Evolutionary conservation across 2,797 vertebrate species (phyloP).

Genomic region (Leptatherina wallacei): DNA sequence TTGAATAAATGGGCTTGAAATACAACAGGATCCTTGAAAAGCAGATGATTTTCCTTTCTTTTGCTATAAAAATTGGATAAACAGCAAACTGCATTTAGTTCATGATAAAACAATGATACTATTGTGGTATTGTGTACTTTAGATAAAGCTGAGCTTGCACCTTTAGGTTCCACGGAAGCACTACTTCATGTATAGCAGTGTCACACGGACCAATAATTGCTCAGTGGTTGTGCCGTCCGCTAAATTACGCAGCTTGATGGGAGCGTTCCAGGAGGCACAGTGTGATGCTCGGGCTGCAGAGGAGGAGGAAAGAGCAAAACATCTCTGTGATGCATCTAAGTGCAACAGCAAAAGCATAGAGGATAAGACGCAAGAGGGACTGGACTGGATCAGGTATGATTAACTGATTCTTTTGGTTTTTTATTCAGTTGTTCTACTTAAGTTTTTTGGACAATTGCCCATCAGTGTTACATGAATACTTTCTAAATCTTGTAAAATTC

Average conservation of each 20-base stretch:
- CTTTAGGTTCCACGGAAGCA: conserved; percentile 9
- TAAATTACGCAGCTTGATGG: conserved; percentile 37
- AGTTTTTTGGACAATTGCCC: conserved; percentile 13
- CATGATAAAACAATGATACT: not conserved
- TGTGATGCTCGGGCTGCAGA: conserved; percentile 37
- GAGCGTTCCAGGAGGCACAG: conserved; percentile 27
- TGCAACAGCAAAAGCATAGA: not conserved
- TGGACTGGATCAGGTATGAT: conserved; percentile 40
- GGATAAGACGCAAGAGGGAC: conserved; percentile 18
- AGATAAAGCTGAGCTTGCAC: not conserved
- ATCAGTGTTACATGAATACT: conserved; percentile 18
- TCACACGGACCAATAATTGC: conserved; percentile 39
- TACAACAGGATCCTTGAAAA: not conserved
- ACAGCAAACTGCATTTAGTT: not conserved
- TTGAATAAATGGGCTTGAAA: not conserved
- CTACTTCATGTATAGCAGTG: conserved; percentile 22
- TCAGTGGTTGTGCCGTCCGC: conserved; percentile 33
- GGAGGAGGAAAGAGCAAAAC: conserved; percentile 47
- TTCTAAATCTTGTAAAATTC: conserved; percentile 40
- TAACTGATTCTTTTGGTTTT: not conserved
- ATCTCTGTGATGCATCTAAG: conserved; percentile 33
- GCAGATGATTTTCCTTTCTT: not conserved
- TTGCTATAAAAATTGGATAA: not conserved
- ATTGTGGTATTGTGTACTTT: not conserved
- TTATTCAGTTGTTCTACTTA: too few relatives aligned